Evolutionary conservation across 2,888 invertebrate genomes (phyloP), one percentile per base, ranked within the genome.

Genomic region (Steromphala cineraria): DNA sequence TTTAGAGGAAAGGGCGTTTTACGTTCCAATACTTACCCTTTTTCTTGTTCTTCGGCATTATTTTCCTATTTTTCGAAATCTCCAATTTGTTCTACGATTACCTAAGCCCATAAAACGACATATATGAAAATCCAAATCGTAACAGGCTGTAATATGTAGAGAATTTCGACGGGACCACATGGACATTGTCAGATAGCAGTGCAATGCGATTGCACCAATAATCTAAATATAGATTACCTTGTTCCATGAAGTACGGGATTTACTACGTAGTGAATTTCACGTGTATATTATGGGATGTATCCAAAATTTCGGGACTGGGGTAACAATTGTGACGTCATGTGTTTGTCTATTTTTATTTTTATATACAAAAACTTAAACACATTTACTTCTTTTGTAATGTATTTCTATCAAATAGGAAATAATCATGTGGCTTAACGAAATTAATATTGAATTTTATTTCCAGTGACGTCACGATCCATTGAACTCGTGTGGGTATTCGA

Each of bases 21-120:
- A 31, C 21, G 13, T 40, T 19, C 40, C 24, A 62, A 52, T 31
- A 84, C 87, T 84, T 82, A 89, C 89, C 89, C 83, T 87, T 89
- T 81, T 85, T 88, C 85, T 86, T 89, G 85, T 87, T 88, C 81
- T 89, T 89, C 74, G 90, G 90, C 90, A 90, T 90, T 88, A 88
- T 90, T 87, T 87, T 79, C 83, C 83, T 80, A 84, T 85, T 81
- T 82, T 84, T 80, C 84, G 75, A 80, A 86, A 84, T 84, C 83
- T 84, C 87, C 86, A 85, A 84, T 83, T 86, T 86, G 85, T 85
- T 82, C 83, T 87, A 84, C 81, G 86, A 78, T 86, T 86, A 85
- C 84, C 87, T 89, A 88, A 82, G 81, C 80, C 83, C 84, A 82
- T 85, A 82, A 84, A 83, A 86, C 85, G 87, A 87, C 90, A 89